phyloP scores from a whole-genome alignment of 2,113 vertebrate genomes.

The human region GRCh38 chr11:129230501-129231000 shows the following conservation, averaged over 20 bases:
- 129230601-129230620: neutral
- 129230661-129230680: neutral
- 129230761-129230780: neutral
- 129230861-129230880: no score
- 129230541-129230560: neutral
- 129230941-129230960: no score
- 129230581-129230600: neutral
- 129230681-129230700: neutral
- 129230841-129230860: no score
- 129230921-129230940: no score
- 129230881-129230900: no score
- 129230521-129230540: neutral
- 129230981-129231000: no score
- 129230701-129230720: neutral
- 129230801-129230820: neutral
- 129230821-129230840: neutral
- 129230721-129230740: slow-evolving; percentile 48
- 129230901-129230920: no score
- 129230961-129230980: no score
- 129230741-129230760: neutral
- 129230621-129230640: slow-evolving; percentile 39
- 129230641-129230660: neutral
- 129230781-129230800: neutral
- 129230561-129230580: neutral
- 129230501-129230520: slow-evolving; percentile 19